phyloP scores from a whole-genome alignment of 2,888 invertebrate species.

The Drosophila mayaguana region DNA sequence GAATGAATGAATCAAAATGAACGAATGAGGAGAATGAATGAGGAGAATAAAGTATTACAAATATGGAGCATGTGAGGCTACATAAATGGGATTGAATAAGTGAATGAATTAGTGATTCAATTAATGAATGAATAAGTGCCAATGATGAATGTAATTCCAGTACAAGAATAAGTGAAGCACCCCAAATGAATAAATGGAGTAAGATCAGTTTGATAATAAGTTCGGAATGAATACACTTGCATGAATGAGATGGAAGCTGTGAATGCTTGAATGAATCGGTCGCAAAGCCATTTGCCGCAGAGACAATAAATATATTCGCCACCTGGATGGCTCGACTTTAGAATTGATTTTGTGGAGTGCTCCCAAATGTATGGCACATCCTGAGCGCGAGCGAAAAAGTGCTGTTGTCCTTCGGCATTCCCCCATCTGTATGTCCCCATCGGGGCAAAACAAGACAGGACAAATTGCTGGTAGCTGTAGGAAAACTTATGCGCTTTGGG shows the following conservation, averaged over 20 bases:
- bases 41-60: too few relatives aligned
- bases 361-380: conserved; percentile 59
- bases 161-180: not conserved
- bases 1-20: not conserved
- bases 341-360: conserved; percentile 70
- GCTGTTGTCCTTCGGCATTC: not conserved
- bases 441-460: conserved; percentile 64
- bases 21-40: too few relatives aligned
- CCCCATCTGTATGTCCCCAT: conserved; percentile 6
- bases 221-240: not conserved
- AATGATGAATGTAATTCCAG: not conserved
- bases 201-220: not conserved
- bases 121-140: not conserved
- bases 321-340: conserved; percentile 38
- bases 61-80: too few relatives aligned
- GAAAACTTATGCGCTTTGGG: conserved; percentile 75
- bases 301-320: conserved; percentile 53
- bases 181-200: not conserved
- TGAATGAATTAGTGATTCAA: not conserved
- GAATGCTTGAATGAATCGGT: conserved; percentile 37
- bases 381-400: too few relatives aligned
- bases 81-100: not conserved
- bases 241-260: not conserved
- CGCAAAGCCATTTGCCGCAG: conserved; percentile 25
- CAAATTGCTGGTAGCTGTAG: conserved; percentile 66